phyloP scores from a whole-genome alignment of 1,140 invertebrate genomes.

The Dendroctonus ponderosae region DNA sequence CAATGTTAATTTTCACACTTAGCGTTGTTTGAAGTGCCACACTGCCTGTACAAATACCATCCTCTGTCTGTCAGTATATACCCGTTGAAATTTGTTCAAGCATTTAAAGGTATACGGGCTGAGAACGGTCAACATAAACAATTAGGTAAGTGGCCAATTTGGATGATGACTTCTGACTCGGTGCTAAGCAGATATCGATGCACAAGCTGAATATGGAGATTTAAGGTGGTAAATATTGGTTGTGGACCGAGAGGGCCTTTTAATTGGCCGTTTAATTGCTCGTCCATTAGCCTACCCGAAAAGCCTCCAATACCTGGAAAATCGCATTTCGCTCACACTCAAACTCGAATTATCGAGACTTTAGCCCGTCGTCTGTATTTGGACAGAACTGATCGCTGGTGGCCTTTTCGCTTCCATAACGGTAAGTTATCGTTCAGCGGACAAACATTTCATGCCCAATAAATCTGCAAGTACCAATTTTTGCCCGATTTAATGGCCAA shows the following conservation, averaged over 20 bases:
- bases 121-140: slow-evolving; percentile 32
- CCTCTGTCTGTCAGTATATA: slow-evolving; percentile 33
- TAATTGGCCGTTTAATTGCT: background rate
- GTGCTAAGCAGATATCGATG: background rate
- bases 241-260: background rate
- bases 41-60: slow-evolving; percentile 38
- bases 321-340: no score
- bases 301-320: no score
- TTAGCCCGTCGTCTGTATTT: no score
- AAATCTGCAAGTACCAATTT: no score
- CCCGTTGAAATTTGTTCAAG: slow-evolving; percentile 35
- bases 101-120: slow-evolving; percentile 26
- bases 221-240: background rate
- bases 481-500: no score
- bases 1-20: slow-evolving; percentile 45
- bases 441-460: no score
- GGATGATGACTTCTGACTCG: slow-evolving; percentile 6
- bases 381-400: no score
- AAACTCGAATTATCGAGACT: no score
- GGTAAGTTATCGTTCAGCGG: no score
- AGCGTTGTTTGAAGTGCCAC: slow-evolving; percentile 40
- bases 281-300: no score
- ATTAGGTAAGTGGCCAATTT: slow-evolving; percentile 37
- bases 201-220: background rate
- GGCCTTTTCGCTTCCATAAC: no score